Percentiles rank a stretch among this genome's conserved stretches.
Conservation (phyloP, 2,888 invertebrate genomes). For the Papilio elwesi region DNA sequence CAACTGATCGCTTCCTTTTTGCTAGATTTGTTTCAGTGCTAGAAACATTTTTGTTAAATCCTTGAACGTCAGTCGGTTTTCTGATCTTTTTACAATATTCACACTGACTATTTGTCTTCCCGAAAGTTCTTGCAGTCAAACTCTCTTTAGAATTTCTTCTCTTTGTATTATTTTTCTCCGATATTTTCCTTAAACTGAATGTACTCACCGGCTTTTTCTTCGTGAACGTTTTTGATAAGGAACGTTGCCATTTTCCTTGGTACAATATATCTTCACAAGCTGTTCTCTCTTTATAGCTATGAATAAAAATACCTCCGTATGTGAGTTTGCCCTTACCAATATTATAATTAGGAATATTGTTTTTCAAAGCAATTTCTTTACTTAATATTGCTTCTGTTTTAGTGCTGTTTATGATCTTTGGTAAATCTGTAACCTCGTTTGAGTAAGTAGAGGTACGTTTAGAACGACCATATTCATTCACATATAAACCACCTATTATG, state of each 20-base stretch:
- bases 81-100: not conserved
- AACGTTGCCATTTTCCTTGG: conserved; percentile 73
- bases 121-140: conserved; percentile 4
- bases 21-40: not conserved
- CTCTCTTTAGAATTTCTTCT: conserved; percentile 11
- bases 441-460: conserved; percentile 38
- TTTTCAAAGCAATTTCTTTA: conserved; percentile 42
- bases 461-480: conserved; percentile 38
- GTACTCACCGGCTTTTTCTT: conserved; percentile 51
- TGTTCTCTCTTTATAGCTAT: conserved; percentile 69
- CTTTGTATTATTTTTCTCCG: conserved; percentile 41
- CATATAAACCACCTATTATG: not conserved
- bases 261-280: conserved; percentile 71
- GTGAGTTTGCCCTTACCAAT: conserved; percentile 55
- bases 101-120: not conserved
- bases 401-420: conserved; percentile 49
- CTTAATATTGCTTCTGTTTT: conserved; percentile 46
- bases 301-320: conserved; percentile 70
- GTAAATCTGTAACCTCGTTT: conserved; percentile 26
- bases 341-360: conserved; percentile 46
- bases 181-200: conserved; percentile 10
- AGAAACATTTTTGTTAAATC: conserved; percentile 4
- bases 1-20: conserved; percentile 7
- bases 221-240: conserved; percentile 49
- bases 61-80: not conserved